phyloP scores from a whole-genome alignment of 2,797 vertebrate species.

The Sebastes goodei region DNA sequence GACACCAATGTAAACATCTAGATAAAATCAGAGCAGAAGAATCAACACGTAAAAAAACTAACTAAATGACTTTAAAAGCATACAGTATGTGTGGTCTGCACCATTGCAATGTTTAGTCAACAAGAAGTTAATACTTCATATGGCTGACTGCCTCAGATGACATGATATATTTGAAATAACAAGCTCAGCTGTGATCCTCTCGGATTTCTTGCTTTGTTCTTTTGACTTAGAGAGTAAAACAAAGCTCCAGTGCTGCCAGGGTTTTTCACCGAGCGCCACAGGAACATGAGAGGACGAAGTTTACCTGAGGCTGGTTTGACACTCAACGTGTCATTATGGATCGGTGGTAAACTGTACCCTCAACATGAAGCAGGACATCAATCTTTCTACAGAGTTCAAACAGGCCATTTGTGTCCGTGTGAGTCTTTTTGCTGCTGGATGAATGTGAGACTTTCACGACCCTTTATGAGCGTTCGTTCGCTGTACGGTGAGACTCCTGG shows the following conservation, averaged over 20 bases:
- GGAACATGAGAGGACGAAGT: constrained; percentile 21
- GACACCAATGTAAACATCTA: background rate
- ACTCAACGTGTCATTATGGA: background rate
- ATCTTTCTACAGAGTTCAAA: background rate
- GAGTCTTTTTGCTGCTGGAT: background rate
- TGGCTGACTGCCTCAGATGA: constrained; percentile 2
- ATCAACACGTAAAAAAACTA: background rate
- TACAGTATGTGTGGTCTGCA: background rate
- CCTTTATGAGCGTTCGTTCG: constrained; percentile 4
- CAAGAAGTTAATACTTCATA: constrained; percentile 1
- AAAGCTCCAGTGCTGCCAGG: background rate
- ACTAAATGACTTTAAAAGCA: background rate
- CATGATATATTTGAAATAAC: background rate
- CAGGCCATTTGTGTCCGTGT: background rate
- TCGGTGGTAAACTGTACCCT: background rate
- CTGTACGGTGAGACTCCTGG: background rate
- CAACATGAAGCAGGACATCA: constrained; percentile 12
- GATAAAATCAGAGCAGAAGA: background rate
- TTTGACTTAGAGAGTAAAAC: constrained; percentile 16
- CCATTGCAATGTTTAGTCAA: background rate
- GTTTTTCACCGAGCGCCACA: constrained; percentile 22
- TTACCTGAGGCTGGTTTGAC: constrained; percentile 29
- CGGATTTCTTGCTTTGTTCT: constrained; percentile 52
- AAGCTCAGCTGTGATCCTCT: constrained; percentile 36
- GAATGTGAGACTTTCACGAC: constrained; percentile 8